These are phyloP conservation scores for Ceratina japonica DNA, from an alignment of 1,140 invertebrate species.

Conservation along the genomic window DNA sequence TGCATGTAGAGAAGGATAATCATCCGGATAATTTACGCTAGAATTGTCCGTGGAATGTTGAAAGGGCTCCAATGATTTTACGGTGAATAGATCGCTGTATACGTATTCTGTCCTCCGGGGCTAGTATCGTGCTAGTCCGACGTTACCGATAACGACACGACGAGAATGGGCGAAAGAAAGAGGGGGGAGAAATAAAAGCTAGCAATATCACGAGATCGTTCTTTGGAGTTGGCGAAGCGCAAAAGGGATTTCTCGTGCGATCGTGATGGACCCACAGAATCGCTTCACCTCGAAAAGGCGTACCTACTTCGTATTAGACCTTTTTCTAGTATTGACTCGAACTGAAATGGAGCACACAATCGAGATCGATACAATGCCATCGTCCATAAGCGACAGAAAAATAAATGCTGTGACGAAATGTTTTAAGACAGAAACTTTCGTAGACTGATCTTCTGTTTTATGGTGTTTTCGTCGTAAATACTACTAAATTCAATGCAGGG, in stretches of 20 bases:
- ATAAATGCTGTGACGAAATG: not conserved
- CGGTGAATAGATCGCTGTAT: not conserved
- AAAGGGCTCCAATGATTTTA: too few relatives aligned
- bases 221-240: constrained; percentile 43
- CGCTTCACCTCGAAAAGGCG: constrained; percentile 40
- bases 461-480: too few relatives aligned
- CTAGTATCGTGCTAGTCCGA: constrained; percentile 23
- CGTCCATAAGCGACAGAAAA: not conserved
- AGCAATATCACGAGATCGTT: constrained; percentile 28
- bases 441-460: too few relatives aligned
- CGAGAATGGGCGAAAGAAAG: not conserved
- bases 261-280: constrained; percentile 50
- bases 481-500: too few relatives aligned
- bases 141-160: constrained; percentile 44
- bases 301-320: constrained; percentile 42
- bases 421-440: not conserved
- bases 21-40: too few relatives aligned
- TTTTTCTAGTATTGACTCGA: constrained; percentile 58
- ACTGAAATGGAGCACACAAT: constrained; percentile 6
- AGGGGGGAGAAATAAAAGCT: constrained; percentile 23
- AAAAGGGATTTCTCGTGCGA: constrained; percentile 51
- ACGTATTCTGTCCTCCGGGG: not conserved
- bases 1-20: too few relatives aligned
- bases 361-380: not conserved
- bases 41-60: too few relatives aligned